These are phyloP conservation scores for Tachysurus vachellii DNA, from an alignment of 2,113 vertebrate species.

Conservation along the genomic window DNA sequence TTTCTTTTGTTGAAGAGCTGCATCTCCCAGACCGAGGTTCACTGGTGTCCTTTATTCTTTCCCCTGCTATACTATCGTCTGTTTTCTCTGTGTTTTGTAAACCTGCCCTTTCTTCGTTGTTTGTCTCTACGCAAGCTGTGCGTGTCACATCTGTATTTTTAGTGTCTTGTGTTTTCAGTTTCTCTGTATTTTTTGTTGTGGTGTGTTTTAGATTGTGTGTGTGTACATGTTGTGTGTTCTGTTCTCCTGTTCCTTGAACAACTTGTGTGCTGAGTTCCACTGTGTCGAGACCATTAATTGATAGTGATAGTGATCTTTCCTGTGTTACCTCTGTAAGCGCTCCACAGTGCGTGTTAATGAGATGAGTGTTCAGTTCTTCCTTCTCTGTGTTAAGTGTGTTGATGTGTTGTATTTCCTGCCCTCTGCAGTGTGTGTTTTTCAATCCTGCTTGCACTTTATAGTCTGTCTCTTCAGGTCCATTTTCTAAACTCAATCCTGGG, in stretches of 20 bases:
- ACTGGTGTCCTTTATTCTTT: not conserved
- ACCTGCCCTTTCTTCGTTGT: not conserved
- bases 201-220: not conserved
- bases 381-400: not conserved
- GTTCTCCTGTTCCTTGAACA: not conserved
- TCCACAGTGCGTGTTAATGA: slow-evolving; percentile 2
- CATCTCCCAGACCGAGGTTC: not conserved
- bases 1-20: not conserved
- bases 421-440: slow-evolving; percentile 29
- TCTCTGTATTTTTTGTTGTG: not conserved
- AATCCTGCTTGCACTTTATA: slow-evolving; percentile 62
- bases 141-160: not conserved
- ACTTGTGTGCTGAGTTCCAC: not conserved
- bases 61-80: not conserved
- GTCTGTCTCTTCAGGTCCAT: slow-evolving; percentile 52
- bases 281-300: not conserved
- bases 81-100: not conserved
- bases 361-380: not conserved
- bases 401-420: slow-evolving; percentile 34
- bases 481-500: slow-evolving; percentile 27
- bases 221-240: not conserved
- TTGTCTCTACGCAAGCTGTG: not conserved
- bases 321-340: not conserved
- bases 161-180: not conserved
- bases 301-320: not conserved